Percentiles rank a stretch among this genome's conserved stretches.
Conservation (phyloP, 1,140 invertebrate genomes). For the Chironomus tepperi region DNA sequence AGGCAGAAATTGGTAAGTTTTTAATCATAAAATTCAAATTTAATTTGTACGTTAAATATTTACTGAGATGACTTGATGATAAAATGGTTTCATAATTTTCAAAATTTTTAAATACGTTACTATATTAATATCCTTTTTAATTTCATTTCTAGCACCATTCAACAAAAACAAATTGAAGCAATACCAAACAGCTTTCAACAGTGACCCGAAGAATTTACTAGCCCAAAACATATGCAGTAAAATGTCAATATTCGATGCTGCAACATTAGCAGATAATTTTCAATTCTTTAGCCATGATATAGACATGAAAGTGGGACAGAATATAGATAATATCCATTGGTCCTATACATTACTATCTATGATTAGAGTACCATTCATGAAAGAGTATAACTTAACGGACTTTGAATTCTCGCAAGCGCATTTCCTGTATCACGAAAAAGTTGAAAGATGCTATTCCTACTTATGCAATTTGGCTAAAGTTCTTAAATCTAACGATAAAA, state of each 20-base stretch:
- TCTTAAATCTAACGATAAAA: slow-evolving; percentile 59
- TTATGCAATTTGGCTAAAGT: slow-evolving; percentile 72
- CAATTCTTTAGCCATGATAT: slow-evolving; percentile 68
- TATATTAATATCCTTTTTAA: too few species aligned
- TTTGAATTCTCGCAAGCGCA: slow-evolving; percentile 87
- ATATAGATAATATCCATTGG: slow-evolving; percentile 45
- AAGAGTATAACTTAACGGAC: slow-evolving; percentile 72
- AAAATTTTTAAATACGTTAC: too few species aligned
- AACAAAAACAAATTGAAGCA: not conserved
- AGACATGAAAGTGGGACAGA: slow-evolving; percentile 42
- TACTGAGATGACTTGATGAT: too few species aligned
- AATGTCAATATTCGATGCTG: slow-evolving; percentile 66
- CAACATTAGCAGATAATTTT: slow-evolving; percentile 52
- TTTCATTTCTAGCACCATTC: not conserved
- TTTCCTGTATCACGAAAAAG: slow-evolving; percentile 87
- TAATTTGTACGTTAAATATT: not conserved
- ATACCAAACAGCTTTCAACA: slow-evolving; percentile 47
- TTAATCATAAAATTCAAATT: not conserved
- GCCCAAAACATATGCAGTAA: slow-evolving; percentile 76
- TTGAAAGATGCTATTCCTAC: slow-evolving; percentile 79
- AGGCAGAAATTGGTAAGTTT: not conserved
- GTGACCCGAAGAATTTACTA: slow-evolving; percentile 61
- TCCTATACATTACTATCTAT: slow-evolving; percentile 78
- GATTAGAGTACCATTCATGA: slow-evolving; percentile 77
- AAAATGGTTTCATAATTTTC: too few species aligned